A percentile compares a stretch with the other conserved stretches of the same genome.
Conservation (phyloP, 2,888 invertebrate species). For the Aethes cnicana region DNA sequence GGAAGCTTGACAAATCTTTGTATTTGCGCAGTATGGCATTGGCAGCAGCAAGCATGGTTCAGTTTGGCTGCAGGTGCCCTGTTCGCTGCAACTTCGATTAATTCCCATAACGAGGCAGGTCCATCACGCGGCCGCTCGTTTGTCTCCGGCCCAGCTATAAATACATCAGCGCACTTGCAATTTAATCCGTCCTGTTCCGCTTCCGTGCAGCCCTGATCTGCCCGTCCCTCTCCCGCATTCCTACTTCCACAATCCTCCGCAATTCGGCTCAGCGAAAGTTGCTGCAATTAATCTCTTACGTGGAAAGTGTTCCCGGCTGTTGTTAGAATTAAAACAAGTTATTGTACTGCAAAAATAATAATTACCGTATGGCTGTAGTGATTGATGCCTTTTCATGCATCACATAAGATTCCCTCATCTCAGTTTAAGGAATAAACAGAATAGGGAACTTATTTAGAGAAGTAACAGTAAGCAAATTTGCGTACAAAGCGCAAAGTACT, state of each 20-base stretch:
- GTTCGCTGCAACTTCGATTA: conserved; percentile 77
- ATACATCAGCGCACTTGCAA: conserved; percentile 81
- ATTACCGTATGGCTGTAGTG: conserved; percentile 35
- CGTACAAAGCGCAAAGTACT: conserved; percentile 63
- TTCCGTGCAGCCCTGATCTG: conserved; percentile 55
- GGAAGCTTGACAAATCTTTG: conserved; percentile 30
- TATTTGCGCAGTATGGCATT: conserved; percentile 43
- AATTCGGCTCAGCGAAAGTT: conserved; percentile 64
- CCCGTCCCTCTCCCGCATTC: conserved; percentile 48
- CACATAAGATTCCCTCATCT: conserved; percentile 13
- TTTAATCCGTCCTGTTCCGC: conserved; percentile 78
- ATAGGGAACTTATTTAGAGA: conserved; percentile 39
- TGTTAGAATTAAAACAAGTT: conserved; percentile 54
- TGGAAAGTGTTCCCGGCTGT: conserved; percentile 52
- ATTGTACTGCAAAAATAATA: conserved; percentile 42
- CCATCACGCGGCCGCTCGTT: conserved; percentile 79
- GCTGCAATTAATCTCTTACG: conserved; percentile 63
- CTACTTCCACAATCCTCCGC: conserved; percentile 43
- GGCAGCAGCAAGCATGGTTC: conserved; percentile 61
- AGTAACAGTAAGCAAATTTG: conserved; percentile 63
- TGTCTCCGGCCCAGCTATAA: conserved; percentile 80
- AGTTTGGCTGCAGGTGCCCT: conserved; percentile 74
- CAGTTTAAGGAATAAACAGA: no score
- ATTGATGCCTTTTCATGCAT: conserved; percentile 4
- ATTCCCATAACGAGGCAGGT: conserved; percentile 81